A percentile compares a stretch with the other conserved stretches of the same genome.
Conservation (phyloP, 2,888 invertebrate species). For the Limnephilus marmoratus region DNA sequence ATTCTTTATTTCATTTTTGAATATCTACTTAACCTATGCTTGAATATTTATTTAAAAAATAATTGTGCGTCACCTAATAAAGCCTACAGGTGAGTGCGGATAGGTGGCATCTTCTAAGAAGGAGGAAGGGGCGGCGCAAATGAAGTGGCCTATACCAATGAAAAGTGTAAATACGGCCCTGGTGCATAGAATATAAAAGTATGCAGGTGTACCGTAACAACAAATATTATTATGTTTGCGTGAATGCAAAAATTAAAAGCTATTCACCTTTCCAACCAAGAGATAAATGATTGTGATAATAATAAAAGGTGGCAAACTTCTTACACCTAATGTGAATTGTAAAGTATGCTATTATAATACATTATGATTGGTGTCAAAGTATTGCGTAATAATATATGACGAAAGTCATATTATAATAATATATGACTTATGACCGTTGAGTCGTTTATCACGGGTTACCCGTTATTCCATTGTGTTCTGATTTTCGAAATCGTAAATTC, state of each 20-base stretch:
- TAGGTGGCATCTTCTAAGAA: too few relatives aligned
- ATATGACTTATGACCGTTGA: neutral
- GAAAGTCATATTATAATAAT: neutral
- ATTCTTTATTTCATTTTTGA: too few relatives aligned
- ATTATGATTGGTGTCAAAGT: constrained; percentile 17
- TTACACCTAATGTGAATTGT: neutral
- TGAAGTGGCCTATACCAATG: too few relatives aligned
- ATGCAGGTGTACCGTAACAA: neutral
- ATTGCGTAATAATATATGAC: constrained; percentile 10
- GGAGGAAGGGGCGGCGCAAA: too few relatives aligned
- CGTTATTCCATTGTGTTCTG: neutral
- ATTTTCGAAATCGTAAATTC: neutral
- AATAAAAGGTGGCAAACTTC: neutral
- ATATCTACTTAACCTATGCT: too few relatives aligned
- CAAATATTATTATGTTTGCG: neutral
- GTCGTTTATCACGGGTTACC: neutral
- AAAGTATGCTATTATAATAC: constrained; percentile 6
- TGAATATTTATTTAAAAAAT: too few relatives aligned
- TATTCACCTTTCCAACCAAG: neutral
- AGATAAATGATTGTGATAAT: constrained; percentile 6
- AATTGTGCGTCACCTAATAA: too few relatives aligned
- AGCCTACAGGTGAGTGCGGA: too few relatives aligned
- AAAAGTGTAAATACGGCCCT: too few relatives aligned
- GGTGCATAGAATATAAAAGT: neutral
- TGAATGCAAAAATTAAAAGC: neutral